phyloP scores from a whole-genome alignment of 92 coral and sea anemone species.

The Porites divaricata region DNA sequence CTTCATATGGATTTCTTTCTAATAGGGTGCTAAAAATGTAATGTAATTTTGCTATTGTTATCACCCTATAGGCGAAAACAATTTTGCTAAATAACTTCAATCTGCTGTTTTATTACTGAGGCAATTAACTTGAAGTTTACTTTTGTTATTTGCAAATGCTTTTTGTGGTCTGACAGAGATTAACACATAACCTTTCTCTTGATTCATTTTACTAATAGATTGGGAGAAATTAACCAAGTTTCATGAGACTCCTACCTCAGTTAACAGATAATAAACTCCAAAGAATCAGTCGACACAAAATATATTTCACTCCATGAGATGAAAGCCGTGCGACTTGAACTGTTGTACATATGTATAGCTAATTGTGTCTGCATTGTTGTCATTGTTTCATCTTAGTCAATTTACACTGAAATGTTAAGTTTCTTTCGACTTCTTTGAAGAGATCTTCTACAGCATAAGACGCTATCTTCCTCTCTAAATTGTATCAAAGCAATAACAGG shows the following conservation, averaged over 20 bases:
- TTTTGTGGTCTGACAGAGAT: constrained; percentile 2
- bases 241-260: neutral
- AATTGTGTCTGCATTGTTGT: constrained; percentile 3
- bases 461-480: neutral
- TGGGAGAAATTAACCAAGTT: neutral
- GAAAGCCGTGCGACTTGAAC: neutral
- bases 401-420: neutral
- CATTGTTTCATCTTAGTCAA: neutral
- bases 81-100: neutral
- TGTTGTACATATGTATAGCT: neutral
- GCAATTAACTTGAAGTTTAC: constrained; percentile 23
- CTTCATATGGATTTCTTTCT: neutral
- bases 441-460: neutral
- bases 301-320: neutral
- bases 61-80: neutral
- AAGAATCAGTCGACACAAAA: neutral
- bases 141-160: constrained; percentile 27
- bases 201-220: neutral
- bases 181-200: neutral
- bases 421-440: neutral
- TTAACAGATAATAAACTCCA: neutral
- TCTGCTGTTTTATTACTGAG: constrained; percentile 2
- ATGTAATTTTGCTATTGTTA: neutral
- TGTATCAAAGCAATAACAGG: neutral
- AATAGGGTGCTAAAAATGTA: neutral